phyloP scores from a whole-genome alignment of 2,797 vertebrate species.

The Podargus strigoides region DNA sequence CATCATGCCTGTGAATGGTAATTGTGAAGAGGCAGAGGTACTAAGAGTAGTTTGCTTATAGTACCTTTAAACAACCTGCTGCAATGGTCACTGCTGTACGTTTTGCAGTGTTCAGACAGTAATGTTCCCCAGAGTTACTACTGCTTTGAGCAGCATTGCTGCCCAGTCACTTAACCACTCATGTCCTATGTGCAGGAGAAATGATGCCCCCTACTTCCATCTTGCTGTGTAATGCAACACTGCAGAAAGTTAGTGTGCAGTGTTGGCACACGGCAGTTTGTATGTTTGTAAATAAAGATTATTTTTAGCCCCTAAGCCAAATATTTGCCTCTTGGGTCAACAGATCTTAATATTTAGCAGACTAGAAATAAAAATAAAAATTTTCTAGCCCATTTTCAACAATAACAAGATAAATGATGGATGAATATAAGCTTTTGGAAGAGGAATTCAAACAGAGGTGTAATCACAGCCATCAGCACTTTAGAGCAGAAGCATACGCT shows the following conservation, averaged over 20 bases:
- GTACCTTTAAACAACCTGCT: neutral
- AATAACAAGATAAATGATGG: neutral
- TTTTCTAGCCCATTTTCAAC: neutral
- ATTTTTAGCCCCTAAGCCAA: neutral
- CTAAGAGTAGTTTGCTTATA: neutral
- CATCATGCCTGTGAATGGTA: neutral
- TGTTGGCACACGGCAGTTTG: neutral
- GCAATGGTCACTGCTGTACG: neutral
- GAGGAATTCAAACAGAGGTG: neutral
- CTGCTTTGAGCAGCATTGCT: neutral
- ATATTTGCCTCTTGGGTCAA: neutral
- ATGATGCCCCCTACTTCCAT: neutral
- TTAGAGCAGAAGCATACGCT: neutral
- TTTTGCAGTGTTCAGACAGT: neutral
- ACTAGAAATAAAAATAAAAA: neutral
- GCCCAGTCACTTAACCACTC: neutral
- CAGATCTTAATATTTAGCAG: neutral
- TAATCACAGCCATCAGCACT: neutral
- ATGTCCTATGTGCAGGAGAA: neutral
- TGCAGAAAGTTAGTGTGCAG: neutral
- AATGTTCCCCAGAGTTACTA: neutral
- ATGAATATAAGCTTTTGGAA: neutral
- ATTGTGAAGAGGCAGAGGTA: neutral
- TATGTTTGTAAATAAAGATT: neutral
- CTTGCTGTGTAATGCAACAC: neutral